Evolutionary conservation across 2,113 vertebrate species (phyloP).

Genomic region (Gopherus flavomarginatus): DNA sequence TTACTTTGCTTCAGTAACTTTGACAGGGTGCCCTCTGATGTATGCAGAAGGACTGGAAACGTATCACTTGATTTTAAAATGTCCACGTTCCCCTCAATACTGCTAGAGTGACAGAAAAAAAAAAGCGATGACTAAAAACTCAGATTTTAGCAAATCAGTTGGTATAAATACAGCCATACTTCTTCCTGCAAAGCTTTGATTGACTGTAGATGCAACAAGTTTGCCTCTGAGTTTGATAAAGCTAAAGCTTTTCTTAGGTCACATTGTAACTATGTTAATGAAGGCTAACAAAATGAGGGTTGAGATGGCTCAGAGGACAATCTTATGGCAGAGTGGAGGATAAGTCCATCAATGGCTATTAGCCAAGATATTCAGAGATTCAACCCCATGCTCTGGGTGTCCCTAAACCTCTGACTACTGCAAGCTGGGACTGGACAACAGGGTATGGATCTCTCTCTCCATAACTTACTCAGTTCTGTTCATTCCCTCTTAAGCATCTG

Average conservation of each 20-base stretch:
- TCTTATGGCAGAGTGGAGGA: background rate
- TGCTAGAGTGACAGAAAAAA: background rate
- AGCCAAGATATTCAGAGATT: background rate
- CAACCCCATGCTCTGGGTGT: background rate
- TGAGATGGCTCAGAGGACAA: background rate
- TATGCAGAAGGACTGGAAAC: background rate
- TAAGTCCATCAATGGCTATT: background rate
- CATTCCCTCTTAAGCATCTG: background rate
- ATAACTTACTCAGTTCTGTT: background rate
- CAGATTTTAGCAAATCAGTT: background rate
- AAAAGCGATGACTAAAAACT: accelerated
- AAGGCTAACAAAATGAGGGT: background rate
- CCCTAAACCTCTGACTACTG: background rate
- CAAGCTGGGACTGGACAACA: background rate
- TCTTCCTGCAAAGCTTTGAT: background rate
- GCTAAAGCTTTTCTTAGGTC: background rate
- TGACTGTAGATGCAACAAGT: background rate
- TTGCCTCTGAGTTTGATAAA: background rate
- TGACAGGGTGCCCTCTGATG: background rate
- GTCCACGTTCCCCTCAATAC: background rate
- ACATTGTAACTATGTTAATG: background rate
- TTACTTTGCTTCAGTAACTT: background rate
- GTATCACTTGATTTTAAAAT: accelerated
- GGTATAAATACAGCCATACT: background rate
- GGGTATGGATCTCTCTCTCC: background rate